Evolutionary conservation across 2,797 vertebrate species (phyloP).

Genomic region (Taeniopygia guttata): DNA sequence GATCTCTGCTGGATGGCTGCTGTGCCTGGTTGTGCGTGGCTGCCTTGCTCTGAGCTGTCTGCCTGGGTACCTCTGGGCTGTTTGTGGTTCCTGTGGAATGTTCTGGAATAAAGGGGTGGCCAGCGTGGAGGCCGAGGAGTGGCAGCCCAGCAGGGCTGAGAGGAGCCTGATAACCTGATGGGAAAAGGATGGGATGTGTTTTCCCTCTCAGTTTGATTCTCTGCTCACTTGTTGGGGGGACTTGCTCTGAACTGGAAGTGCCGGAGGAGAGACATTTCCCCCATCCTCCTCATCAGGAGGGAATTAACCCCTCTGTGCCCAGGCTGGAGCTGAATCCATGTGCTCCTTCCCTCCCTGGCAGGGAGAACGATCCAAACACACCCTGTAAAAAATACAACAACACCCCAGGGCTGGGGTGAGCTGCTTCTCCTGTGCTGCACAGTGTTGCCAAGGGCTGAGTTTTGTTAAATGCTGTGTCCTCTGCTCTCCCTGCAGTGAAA

Average conservation of each 20-base stretch:
- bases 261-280: neutral
- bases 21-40: neutral
- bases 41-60: neutral
- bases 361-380: fast-evolving
- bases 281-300: neutral
- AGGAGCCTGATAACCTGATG: neutral
- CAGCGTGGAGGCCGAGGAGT: fast-evolving
- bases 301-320: neutral
- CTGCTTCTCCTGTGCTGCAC: neutral
- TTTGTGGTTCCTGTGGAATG: neutral
- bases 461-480: neutral
- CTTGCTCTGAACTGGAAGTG: neutral
- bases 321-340: neutral
- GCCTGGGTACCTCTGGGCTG: neutral
- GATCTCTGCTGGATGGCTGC: neutral
- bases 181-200: neutral
- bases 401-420: neutral
- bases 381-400: no score
- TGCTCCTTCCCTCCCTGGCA: neutral
- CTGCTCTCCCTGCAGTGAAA: constrained; percentile 80
- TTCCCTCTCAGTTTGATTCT: neutral
- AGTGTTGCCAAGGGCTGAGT: neutral
- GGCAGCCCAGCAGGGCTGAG: neutral
- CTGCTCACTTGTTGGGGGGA: neutral
- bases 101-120: neutral